These are phyloP conservation scores for Pentamera pediparva DNA, from an alignment of 53 echinoderm and acorn worm genomes.

Conservation along the genomic window DNA sequence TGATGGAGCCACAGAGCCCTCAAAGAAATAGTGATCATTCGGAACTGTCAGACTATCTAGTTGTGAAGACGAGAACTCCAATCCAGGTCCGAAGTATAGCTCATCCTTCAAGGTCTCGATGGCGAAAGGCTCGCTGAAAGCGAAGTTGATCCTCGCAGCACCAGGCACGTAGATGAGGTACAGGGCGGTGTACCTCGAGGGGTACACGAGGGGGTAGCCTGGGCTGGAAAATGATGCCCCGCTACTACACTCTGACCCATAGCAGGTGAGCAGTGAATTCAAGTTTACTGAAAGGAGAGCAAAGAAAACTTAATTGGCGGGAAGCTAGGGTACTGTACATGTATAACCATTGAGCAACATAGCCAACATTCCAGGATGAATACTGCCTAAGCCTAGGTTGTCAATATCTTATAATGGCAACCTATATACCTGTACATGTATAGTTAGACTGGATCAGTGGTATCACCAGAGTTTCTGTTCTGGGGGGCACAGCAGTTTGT, in stretches of 20 bases:
- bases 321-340: too few relatives aligned
- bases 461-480: too few relatives aligned
- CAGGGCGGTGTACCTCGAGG: constrained; percentile 45
- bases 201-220: constrained; percentile 56
- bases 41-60: constrained; percentile 25
- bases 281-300: constrained; percentile 32
- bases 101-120: constrained; percentile 84
- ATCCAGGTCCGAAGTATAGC: constrained; percentile 64
- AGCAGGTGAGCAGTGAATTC: constrained; percentile 67
- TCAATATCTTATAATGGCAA: too few relatives aligned
- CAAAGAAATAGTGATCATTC: constrained; percentile 67
- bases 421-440: too few relatives aligned
- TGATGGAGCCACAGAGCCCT: constrained; percentile 23
- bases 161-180: constrained; percentile 80
- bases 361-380: too few relatives aligned
- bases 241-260: constrained; percentile 42
- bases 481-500: too few relatives aligned
- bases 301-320: too few relatives aligned
- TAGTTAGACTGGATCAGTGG: too few relatives aligned
- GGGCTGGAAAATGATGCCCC: constrained; percentile 46
- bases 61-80: constrained; percentile 18
- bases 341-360: too few relatives aligned
- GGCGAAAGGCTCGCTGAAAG: constrained; percentile 51
- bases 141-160: constrained; percentile 58
- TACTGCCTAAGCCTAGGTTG: too few relatives aligned